Conservation (phyloP, 2,797 vertebrate species). For the Scyliorhinus canicula region DNA sequence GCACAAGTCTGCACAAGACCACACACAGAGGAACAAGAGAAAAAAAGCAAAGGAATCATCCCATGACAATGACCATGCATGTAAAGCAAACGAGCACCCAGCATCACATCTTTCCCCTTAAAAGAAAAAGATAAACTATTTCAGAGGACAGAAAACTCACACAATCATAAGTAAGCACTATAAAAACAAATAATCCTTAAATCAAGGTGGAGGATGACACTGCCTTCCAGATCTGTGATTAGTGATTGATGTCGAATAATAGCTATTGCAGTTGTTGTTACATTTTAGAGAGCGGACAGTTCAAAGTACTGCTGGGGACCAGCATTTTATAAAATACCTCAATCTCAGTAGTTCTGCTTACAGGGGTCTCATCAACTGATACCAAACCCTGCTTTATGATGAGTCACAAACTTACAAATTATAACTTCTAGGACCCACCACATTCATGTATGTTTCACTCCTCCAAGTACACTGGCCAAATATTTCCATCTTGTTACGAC, state of each 20-base stretch:
- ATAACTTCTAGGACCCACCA: not conserved
- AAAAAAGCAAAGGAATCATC: not conserved
- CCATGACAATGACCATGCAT: not conserved
- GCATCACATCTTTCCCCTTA: not conserved
- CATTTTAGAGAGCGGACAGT: not conserved
- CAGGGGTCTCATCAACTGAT: not conserved
- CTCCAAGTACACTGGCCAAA: not conserved
- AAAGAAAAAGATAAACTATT: not conserved
- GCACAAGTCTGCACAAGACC: not conserved
- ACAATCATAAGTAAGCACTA: not conserved
- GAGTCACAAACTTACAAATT: not conserved
- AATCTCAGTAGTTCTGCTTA: not conserved
- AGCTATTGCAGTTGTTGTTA: not conserved
- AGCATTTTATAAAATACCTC: not conserved
- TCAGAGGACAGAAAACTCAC: not conserved
- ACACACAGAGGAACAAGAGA: not conserved
- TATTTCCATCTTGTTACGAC: no score
- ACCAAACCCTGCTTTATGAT: not conserved
- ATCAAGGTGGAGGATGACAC: not conserved
- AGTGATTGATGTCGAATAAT: not conserved
- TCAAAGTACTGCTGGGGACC: not conserved
- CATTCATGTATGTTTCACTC: not conserved
- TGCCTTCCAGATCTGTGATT: not conserved
- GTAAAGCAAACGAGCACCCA: not conserved
- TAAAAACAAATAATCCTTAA: not conserved